Conservation (phyloP, 2,113 vertebrate species). For the Procavia capensis region DNA sequence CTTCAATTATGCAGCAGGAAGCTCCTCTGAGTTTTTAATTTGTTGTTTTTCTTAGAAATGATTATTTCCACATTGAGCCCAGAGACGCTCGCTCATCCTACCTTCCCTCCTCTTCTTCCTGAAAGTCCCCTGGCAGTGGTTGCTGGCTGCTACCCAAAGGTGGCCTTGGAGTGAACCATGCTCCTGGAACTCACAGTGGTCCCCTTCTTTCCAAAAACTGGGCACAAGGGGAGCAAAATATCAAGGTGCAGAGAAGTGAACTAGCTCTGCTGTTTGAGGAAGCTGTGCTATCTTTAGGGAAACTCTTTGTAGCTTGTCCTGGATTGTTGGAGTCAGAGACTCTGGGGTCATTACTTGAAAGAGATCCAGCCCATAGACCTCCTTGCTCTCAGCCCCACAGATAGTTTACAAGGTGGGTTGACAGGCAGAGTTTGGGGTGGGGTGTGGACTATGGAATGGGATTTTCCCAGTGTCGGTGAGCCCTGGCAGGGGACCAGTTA, state of each 20-base stretch:
- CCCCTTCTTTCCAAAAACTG: background rate
- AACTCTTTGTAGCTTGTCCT: background rate
- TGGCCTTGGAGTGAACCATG: background rate
- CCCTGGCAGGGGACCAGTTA: no score
- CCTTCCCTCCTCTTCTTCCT: constrained; percentile 3
- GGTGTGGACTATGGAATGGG: rapidly evolving
- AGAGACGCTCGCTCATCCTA: constrained; percentile 67
- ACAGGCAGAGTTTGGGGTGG: background rate
- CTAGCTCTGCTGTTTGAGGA: rapidly evolving
- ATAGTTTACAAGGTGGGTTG: background rate
- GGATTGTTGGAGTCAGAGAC: no score
- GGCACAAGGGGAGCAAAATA: background rate
- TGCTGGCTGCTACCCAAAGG: background rate
- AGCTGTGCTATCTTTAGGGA: background rate
- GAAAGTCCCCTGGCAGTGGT: background rate
- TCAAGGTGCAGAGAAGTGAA: background rate
- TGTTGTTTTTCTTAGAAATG: constrained; percentile 81
- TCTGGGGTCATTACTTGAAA: background rate
- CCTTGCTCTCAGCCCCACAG: rapidly evolving
- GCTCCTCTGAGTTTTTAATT: constrained; percentile 80
- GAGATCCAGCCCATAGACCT: background rate
- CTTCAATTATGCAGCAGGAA: constrained; percentile 77
- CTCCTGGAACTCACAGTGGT: background rate
- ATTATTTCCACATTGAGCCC: constrained; percentile 81
- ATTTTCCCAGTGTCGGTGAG: background rate